Percentiles rank a stretch among this genome's conserved stretches.
phyloP scores from a whole-genome alignment of 2,113 vertebrate genomes.

The Urocynchramus pylzowi region DNA sequence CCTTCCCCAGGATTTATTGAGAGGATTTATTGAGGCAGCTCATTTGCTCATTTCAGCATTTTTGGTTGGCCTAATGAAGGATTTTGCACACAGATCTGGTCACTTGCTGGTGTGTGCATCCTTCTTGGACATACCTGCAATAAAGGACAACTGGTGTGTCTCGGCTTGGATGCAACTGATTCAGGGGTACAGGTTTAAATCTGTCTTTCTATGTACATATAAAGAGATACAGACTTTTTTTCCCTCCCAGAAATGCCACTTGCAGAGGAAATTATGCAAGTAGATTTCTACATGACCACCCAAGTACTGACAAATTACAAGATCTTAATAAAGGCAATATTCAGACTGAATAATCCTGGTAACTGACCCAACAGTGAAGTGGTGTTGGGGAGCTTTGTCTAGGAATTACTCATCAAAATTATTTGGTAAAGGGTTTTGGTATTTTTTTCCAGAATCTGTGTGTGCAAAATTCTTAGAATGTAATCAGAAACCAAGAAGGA shows the following conservation, averaged over 20 bases:
- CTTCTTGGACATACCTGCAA: not conserved
- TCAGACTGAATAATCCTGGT: not conserved
- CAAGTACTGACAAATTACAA: not conserved
- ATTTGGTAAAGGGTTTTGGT: not conserved
- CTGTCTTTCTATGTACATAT: not conserved
- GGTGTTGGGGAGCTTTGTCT: not conserved
- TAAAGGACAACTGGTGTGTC: not conserved
- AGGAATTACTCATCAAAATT: not conserved
- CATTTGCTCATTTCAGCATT: not conserved
- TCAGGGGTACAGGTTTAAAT: not conserved
- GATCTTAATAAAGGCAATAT: not conserved
- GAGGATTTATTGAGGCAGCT: not conserved
- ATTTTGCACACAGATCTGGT: not conserved
- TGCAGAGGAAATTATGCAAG: not conserved
- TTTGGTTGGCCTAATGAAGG: not conserved
- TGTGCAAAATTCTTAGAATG: not conserved
- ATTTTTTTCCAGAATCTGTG: not conserved
- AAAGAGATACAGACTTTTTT: not conserved
- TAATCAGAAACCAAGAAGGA: not conserved
- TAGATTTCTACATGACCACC: not conserved
- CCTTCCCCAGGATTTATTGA: not conserved
- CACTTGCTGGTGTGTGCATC: not conserved
- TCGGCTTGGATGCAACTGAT: not conserved
- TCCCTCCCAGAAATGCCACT: not conserved
- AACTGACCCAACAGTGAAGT: not conserved